A percentile compares a stretch with the other conserved stretches of the same genome.
Evolutionary conservation across 2,888 invertebrate species (phyloP).

Genomic region (Tetranychus truncatus): DNA sequence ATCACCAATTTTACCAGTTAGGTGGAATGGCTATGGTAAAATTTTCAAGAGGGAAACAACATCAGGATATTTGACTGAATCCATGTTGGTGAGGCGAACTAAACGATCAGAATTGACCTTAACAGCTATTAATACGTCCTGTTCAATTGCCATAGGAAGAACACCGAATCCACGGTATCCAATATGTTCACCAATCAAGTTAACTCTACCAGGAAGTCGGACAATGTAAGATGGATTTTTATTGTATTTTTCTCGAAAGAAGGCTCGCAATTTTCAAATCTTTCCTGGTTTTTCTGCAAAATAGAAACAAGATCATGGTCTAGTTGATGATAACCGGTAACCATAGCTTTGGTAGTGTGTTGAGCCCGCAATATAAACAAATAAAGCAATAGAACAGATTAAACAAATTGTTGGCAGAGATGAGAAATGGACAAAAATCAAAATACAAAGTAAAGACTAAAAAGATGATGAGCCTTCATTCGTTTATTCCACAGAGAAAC

Average conservation of each 20-base stretch:
- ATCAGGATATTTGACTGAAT: constrained; percentile 40
- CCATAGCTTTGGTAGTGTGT: no score
- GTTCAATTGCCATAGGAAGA: constrained; percentile 85
- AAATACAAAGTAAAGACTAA: no score
- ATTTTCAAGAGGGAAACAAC: constrained; percentile 36
- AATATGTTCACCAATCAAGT: constrained; percentile 94
- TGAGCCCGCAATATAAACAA: no score
- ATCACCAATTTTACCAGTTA: constrained; percentile 59
- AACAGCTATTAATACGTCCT: constrained; percentile 44
- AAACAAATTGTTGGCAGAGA: no score
- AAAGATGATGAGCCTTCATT: no score
- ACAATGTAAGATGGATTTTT: constrained; percentile 29
- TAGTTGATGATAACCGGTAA: no score
- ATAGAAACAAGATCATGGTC: background rate
- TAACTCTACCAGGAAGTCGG: constrained; percentile 52
- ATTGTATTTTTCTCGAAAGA: background rate
- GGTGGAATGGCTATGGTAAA: constrained; percentile 35
- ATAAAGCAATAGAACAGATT: no score
- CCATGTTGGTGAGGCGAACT: constrained; percentile 39
- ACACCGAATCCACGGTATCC: constrained; percentile 73
- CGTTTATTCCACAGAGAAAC: no score
- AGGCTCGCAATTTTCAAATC: background rate
- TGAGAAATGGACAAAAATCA: no score
- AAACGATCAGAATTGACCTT: constrained; percentile 44
- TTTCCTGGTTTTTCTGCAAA: background rate